phyloP scores from a whole-genome alignment of 2,113 vertebrate genomes.

The Elanoides forficatus region DNA sequence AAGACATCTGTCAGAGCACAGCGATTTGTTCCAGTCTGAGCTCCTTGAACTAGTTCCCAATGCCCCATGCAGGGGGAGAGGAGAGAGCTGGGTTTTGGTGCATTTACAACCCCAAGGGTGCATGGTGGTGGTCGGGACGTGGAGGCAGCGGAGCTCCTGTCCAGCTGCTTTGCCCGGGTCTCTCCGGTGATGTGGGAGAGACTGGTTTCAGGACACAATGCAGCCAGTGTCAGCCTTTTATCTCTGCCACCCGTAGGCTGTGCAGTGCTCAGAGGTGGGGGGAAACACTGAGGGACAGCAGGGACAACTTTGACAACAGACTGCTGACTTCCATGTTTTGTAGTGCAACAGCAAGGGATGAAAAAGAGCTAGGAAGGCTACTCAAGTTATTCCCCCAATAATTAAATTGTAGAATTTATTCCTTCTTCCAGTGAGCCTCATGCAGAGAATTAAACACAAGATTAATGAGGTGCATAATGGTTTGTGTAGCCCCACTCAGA shows the following conservation, averaged over 20 bases:
- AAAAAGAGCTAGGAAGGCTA: neutral
- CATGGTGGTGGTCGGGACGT: neutral
- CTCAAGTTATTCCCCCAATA: neutral
- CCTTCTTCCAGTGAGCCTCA: neutral
- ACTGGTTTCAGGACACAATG: neutral
- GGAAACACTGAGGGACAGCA: neutral
- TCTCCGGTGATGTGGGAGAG: neutral
- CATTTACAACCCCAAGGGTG: neutral
- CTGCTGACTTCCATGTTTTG: neutral
- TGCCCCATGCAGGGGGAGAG: rapidly evolving
- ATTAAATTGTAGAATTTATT: neutral
- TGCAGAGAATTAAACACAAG: conserved; percentile 4
- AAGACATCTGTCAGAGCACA: neutral
- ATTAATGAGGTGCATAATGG: conserved; percentile 34
- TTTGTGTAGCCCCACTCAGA: conserved; percentile 26
- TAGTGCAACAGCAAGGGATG: neutral
- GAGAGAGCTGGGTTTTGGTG: neutral
- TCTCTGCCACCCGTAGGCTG: rapidly evolving
- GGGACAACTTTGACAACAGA: neutral
- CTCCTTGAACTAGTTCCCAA: neutral
- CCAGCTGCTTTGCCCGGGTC: neutral
- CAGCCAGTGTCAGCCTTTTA: neutral
- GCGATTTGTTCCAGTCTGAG: neutral
- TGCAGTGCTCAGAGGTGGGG: neutral
- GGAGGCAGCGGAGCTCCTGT: neutral